Evolutionary conservation across 2,113 vertebrate species (phyloP).

Genomic region (Pachyramphus minor): DNA sequence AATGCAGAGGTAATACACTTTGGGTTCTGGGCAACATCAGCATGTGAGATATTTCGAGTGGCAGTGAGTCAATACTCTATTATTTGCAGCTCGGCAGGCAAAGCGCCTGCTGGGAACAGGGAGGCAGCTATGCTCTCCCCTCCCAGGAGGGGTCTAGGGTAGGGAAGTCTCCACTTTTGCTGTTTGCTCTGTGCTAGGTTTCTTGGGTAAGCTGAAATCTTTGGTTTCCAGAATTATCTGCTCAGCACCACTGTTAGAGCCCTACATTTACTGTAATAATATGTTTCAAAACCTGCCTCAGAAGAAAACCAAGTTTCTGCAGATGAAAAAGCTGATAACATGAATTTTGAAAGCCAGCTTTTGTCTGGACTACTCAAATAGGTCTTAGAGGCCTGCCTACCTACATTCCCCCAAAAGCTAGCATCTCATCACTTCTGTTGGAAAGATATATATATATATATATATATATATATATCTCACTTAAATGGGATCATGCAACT

Average conservation of each 20-base stretch:
- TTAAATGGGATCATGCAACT: not conserved
- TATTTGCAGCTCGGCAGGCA: not conserved
- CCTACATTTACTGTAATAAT: not conserved
- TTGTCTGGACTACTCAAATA: not conserved
- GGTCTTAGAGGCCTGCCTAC: not conserved
- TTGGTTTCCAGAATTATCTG: not conserved
- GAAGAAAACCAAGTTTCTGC: not conserved
- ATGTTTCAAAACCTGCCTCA: not conserved
- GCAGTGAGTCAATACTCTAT: not conserved
- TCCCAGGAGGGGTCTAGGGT: not conserved
- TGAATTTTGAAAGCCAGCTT: not conserved
- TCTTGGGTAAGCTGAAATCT: not conserved
- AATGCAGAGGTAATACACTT: not conserved
- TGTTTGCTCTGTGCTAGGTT: not conserved
- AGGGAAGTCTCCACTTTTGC: not conserved
- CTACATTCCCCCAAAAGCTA: not conserved
- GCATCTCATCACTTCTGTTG: not conserved
- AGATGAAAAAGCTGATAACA: not conserved
- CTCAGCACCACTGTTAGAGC: not conserved
- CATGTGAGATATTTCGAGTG: not conserved
- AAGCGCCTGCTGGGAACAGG: not conserved
- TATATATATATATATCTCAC: not conserved
- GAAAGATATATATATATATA: not conserved
- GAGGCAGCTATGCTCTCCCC: not conserved
- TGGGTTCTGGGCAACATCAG: not conserved